Evolutionary conservation across 2,888 invertebrate genomes (phyloP).

Genomic region (Epirrhoe alternata): DNA sequence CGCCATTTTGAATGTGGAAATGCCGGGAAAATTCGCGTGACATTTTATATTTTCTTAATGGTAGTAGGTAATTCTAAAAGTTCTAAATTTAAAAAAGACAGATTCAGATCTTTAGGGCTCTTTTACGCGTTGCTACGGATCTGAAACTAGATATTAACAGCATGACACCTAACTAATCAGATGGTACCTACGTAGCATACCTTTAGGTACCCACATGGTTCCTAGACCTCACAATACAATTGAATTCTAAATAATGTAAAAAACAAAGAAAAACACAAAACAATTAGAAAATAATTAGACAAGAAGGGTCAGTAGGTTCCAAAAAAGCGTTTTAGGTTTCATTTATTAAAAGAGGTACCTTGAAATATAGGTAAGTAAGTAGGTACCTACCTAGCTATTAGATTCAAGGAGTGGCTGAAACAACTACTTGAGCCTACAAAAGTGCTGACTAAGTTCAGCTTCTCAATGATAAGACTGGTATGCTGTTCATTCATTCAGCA

Average conservation of each 20-base stretch:
- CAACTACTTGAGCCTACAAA: not conserved
- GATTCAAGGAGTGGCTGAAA: not conserved
- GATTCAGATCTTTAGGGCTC: not conserved
- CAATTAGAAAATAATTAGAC: not conserved
- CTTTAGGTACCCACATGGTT: too few species aligned
- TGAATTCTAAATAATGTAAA: too few species aligned
- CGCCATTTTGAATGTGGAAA: conserved; percentile 58
- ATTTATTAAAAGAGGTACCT: conserved; percentile 6
- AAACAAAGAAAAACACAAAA: not conserved
- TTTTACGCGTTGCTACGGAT: too few species aligned
- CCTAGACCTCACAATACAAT: too few species aligned
- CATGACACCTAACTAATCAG: too few species aligned
- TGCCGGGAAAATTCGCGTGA: conserved; percentile 53
- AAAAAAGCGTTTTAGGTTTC: not conserved
- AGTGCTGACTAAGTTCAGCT: conserved; percentile 6
- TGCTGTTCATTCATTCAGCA: conserved; percentile 12
- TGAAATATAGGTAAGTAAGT: conserved; percentile 1
- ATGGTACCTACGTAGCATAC: too few species aligned
- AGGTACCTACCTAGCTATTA: conserved; percentile 2
- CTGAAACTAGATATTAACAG: too few species aligned
- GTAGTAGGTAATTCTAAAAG: not conserved
- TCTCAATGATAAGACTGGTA: conserved; percentile 36
- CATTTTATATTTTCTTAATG: conserved; percentile 1
- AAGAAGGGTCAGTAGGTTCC: too few species aligned
- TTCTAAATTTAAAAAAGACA: not conserved